These are phyloP conservation scores for Heteronetta atricapilla DNA, from an alignment of 2,113 vertebrate genomes.

Conservation along the genomic window DNA sequence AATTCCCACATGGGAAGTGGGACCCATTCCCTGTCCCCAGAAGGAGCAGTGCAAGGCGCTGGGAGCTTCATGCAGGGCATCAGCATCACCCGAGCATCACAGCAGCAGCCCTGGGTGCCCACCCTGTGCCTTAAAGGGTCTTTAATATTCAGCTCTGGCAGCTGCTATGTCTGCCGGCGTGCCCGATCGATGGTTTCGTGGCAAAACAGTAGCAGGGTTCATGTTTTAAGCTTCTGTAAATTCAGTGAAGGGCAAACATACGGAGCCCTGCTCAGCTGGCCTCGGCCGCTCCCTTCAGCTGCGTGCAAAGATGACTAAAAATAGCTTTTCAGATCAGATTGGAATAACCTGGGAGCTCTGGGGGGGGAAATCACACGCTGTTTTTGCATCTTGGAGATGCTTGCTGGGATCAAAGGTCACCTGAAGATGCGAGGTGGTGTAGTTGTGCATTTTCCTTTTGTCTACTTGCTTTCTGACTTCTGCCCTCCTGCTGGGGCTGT, in stretches of 20 bases:
- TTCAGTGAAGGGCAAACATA: neutral
- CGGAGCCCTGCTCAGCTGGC: neutral
- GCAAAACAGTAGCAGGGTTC: neutral
- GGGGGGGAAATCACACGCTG: neutral
- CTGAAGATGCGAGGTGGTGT: neutral
- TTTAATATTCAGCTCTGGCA: neutral
- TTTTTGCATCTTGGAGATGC: neutral
- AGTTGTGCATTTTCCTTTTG: neutral
- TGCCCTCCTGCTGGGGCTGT: neutral
- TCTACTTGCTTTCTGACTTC: neutral
- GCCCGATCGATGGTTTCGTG: neutral
- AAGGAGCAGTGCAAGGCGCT: neutral
- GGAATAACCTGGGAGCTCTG: slow-evolving; percentile 19
- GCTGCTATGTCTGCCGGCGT: accelerated
- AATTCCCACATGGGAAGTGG: too few species aligned
- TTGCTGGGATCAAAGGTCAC: neutral
- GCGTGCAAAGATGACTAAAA: slow-evolving; percentile 24
- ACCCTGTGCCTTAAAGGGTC: neutral
- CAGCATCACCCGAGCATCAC: accelerated
- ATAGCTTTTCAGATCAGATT: slow-evolving; percentile 29
- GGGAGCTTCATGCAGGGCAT: neutral
- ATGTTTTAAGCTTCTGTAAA: neutral
- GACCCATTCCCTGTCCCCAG: too few species aligned
- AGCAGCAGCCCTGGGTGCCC: accelerated
- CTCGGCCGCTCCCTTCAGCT: slow-evolving; percentile 36